Conservation (phyloP, 2,888 invertebrate genomes). For the Chaetogeoica ovagalla region DNA sequence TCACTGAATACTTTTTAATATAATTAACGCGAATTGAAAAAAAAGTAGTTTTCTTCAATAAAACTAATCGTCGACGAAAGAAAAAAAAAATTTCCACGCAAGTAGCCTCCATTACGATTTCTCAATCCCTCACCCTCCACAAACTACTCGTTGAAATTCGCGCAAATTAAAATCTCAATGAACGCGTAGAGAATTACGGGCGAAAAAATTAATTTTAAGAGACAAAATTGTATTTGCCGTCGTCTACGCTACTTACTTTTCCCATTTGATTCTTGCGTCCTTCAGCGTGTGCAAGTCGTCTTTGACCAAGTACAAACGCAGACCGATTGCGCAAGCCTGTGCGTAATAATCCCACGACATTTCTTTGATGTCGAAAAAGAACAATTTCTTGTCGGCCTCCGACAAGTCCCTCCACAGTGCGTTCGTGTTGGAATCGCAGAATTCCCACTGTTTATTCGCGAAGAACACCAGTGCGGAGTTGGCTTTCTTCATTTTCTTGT, state of each 20-base stretch:
- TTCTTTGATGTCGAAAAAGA: constrained; percentile 62
- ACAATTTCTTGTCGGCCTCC: constrained; percentile 59
- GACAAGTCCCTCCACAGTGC: constrained; percentile 58
- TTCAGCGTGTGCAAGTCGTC: constrained; percentile 61
- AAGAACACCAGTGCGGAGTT: constrained; percentile 62
- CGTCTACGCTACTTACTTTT: constrained; percentile 39
- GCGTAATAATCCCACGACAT: constrained; percentile 63
- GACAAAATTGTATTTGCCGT: too few species aligned
- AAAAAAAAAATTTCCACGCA: too few species aligned
- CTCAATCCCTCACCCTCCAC: too few species aligned
- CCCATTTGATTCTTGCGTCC: constrained; percentile 59
- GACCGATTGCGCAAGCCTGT: constrained; percentile 63
- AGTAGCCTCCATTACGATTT: too few species aligned
- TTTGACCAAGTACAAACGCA: constrained; percentile 62
- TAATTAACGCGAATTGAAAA: too few species aligned
- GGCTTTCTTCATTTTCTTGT: constrained; percentile 62
- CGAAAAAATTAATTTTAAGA: too few species aligned
- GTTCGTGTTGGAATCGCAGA: constrained; percentile 59
- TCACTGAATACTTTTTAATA: too few species aligned
- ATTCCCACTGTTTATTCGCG: constrained; percentile 62
- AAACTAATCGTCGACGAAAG: too few species aligned
- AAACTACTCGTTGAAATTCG: too few species aligned
- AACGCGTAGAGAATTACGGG: too few species aligned
- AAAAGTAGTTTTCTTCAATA: too few species aligned
- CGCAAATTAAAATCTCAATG: too few species aligned